Evolutionary conservation across 2,888 invertebrate species (phyloP).

Genomic region (Pristionchus maxplancki): DNA sequence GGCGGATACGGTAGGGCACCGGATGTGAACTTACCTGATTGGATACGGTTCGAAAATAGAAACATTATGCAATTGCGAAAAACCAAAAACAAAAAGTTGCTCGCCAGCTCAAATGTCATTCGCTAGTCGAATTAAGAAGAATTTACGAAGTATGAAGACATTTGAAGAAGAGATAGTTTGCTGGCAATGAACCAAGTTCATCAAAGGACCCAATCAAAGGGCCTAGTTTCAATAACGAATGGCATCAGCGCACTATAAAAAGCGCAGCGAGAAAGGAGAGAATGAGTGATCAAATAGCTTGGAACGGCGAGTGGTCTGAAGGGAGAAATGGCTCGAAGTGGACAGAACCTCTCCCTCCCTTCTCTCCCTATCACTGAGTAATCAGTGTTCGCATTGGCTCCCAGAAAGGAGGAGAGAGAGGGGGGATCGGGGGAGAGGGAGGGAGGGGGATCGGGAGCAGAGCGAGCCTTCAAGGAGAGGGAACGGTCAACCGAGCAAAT

Average conservation of each 20-base stretch:
- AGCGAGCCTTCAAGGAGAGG: conserved; percentile 19
- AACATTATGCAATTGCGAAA: not conserved
- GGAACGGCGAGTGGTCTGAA: not conserved
- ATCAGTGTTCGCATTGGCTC: conserved; percentile 27
- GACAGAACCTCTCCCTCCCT: conserved; percentile 37
- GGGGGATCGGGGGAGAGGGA: not conserved
- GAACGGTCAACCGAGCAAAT: conserved; percentile 38
- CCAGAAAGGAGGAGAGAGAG: conserved; percentile 21
- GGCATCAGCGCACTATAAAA: not conserved
- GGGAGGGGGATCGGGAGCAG: conserved; percentile 4
- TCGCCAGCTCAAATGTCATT: too few relatives aligned
- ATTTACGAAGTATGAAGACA: not conserved
- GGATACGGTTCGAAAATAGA: not conserved
- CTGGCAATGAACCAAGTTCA: not conserved
- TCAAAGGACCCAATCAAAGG: not conserved
- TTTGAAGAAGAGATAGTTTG: not conserved
- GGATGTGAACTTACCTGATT: not conserved
- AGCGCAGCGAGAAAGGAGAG: not conserved
- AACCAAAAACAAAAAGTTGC: too few relatives aligned
- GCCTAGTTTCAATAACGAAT: not conserved
- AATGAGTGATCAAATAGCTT: conserved; percentile 9
- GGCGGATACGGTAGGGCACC: conserved; percentile 17
- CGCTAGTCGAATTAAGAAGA: too few relatives aligned
- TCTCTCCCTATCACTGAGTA: conserved; percentile 36
- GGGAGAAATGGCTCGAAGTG: conserved; percentile 14